phyloP scores from a whole-genome alignment of 2,888 invertebrate species.

The Microplitis deprimator region DNA sequence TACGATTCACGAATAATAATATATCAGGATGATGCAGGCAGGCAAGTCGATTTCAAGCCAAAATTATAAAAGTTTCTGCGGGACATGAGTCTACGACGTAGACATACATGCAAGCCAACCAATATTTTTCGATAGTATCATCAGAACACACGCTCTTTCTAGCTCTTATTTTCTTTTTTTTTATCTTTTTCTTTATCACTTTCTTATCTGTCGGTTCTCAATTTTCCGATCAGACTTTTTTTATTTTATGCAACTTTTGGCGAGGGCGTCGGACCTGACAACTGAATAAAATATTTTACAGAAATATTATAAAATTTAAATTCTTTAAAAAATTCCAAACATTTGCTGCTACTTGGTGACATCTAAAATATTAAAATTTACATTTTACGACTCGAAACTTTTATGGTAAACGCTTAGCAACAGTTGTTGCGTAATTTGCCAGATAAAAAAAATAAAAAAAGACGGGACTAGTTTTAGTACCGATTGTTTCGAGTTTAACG shows the following conservation, averaged over 20 bases:
- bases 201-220: background rate
- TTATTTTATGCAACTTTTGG: too few species aligned
- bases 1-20: slow-evolving; percentile 57
- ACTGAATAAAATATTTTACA: background rate
- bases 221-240: background rate
- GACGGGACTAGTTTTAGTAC: too few species aligned
- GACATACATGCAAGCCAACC: slow-evolving; percentile 1
- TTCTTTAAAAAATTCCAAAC: background rate
- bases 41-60: slow-evolving; percentile 51
- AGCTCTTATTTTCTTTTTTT: background rate
- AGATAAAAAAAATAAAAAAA: too few species aligned
- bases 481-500: background rate
- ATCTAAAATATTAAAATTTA: too few species aligned
- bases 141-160: background rate
- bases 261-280: background rate
- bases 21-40: slow-evolving; percentile 49
- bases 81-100: slow-evolving; percentile 29
- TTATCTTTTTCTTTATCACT: background rate
- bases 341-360: background rate
- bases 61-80: slow-evolving; percentile 60
- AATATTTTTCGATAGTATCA: background rate
- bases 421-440: too few species aligned
- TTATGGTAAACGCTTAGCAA: too few species aligned
- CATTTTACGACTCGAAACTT: too few species aligned
- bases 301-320: background rate